A percentile compares a stretch with the other conserved stretches of the same genome.
phyloP scores from a whole-genome alignment of 2,113 vertebrate species.

The Physeter macrocephalus region DNA sequence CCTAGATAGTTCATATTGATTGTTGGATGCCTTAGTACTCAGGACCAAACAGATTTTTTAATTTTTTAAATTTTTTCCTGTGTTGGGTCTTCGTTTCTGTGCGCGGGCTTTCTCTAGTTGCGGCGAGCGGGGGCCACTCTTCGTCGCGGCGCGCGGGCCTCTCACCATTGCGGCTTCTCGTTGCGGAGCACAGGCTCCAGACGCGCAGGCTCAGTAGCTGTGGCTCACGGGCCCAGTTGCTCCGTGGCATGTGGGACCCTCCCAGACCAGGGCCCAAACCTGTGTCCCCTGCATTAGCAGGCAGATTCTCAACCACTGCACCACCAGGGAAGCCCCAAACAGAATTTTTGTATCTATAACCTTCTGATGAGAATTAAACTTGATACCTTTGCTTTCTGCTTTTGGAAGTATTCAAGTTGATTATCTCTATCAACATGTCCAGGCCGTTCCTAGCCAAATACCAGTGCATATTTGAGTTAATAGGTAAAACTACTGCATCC shows the following conservation, averaged over 20 bases:
- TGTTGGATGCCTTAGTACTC: neutral
- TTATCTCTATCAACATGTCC: neutral
- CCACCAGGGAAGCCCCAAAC: neutral
- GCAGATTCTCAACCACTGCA: too few species aligned
- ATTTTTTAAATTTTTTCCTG: too few species aligned
- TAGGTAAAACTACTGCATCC: neutral
- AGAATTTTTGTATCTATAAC: neutral
- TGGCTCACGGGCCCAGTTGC: too few species aligned
- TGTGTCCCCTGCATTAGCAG: too few species aligned
- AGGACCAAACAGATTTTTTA: neutral
- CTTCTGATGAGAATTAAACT: neutral
- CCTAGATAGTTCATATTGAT: neutral
- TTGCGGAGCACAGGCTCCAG: too few species aligned
- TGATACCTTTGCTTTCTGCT: neutral
- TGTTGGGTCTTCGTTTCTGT: too few species aligned
- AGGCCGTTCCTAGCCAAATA: neutral
- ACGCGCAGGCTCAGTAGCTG: too few species aligned
- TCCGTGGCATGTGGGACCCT: too few species aligned
- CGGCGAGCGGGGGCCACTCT: too few species aligned
- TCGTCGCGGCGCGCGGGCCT: accelerated
- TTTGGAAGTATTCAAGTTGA: neutral
- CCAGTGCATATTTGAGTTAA: neutral
- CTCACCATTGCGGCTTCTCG: too few species aligned
- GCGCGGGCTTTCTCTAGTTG: too few species aligned
- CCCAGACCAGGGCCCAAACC: too few species aligned